phyloP scores from a whole-genome alignment of 30 jellyfish, hydroid and myxozoan genomes.

The Hydra vulgaris region DNA sequence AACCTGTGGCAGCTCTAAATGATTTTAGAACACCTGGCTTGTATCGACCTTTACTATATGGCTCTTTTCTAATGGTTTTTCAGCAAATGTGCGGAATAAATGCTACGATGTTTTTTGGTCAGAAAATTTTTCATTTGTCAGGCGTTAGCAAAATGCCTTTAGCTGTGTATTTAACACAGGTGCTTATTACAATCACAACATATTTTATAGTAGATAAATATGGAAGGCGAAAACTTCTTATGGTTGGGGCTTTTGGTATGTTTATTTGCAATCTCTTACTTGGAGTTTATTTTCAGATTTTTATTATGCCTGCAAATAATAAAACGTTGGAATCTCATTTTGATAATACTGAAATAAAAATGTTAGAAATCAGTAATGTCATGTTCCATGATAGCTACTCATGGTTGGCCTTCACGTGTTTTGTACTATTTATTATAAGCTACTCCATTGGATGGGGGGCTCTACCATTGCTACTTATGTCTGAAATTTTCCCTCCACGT shows the following conservation, averaged over 20 bases:
- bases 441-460: slow-evolving; percentile 31
- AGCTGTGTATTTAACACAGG: neutral
- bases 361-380: neutral
- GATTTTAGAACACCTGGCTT: neutral
- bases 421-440: neutral
- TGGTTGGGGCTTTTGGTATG: neutral
- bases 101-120: neutral
- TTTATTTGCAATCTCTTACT: neutral
- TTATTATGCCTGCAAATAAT: neutral
- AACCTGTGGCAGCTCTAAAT: neutral
- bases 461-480: slow-evolving; percentile 24
- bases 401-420: neutral
- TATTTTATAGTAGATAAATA: neutral
- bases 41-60: neutral
- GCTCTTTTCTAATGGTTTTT: neutral
- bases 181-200: neutral
- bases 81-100: neutral
- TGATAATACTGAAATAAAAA: too few species aligned
- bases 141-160: too few species aligned
- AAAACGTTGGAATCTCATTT: neutral
- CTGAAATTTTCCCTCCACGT: slow-evolving; percentile 22
- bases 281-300: neutral
- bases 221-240: neutral
- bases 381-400: neutral
- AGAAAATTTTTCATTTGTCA: neutral